Evolutionary conservation across 2,797 vertebrate species (phyloP).

Genomic region (Gallinago nigripennis): DNA sequence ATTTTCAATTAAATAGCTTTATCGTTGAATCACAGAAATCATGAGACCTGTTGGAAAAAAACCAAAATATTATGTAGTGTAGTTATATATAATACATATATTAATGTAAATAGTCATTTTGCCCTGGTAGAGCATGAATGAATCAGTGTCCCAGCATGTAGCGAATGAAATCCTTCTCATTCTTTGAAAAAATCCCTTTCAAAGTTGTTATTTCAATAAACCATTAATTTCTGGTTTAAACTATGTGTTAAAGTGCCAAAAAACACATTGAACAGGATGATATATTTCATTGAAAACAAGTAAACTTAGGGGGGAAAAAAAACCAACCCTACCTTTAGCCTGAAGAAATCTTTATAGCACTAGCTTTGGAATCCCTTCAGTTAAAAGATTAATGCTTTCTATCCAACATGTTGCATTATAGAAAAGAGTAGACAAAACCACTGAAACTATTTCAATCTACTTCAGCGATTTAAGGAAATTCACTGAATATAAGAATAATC

Average conservation of each 20-base stretch:
- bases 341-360: background rate
- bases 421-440: background rate
- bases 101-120: background rate
- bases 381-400: background rate
- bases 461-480: background rate
- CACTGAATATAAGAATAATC: background rate
- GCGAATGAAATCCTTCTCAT: background rate
- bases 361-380: background rate
- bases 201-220: conserved; percentile 20
- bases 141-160: background rate
- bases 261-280: background rate
- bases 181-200: background rate
- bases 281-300: conserved; percentile 14
- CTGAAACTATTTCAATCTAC: background rate
- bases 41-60: background rate
- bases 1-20: background rate
- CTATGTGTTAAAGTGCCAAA: conserved; percentile 18
- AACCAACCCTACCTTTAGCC: background rate
- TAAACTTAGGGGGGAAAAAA: background rate
- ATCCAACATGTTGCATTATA: background rate
- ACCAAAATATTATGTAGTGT: background rate
- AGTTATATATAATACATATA: background rate
- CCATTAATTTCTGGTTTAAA: background rate
- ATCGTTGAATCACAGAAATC: background rate
- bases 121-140: background rate